Evolutionary conservation across 2,888 invertebrate species (phyloP).

Genomic region (Arrhopalites spinosus): DNA sequence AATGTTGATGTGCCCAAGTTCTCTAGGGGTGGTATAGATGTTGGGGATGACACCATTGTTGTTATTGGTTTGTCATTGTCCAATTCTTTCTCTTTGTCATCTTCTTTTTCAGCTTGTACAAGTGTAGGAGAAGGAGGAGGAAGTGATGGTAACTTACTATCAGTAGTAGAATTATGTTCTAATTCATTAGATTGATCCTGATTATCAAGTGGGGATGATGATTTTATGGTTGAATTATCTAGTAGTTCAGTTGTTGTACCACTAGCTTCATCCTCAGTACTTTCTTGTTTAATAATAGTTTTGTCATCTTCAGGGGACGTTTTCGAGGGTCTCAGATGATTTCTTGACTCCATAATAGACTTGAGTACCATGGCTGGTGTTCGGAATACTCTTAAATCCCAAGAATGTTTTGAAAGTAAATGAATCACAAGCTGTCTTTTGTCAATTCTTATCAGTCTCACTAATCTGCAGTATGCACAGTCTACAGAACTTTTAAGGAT

Average conservation of each 20-base stretch:
- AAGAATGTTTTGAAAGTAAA: slow-evolving; percentile 78
- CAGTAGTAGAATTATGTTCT: not conserved
- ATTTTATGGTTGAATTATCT: not conserved
- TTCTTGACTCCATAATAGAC: slow-evolving; percentile 8
- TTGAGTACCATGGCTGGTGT: slow-evolving; percentile 22
- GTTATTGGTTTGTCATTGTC: not conserved
- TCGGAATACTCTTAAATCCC: slow-evolving; percentile 40
- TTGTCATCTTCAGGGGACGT: not conserved
- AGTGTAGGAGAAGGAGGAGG: not conserved
- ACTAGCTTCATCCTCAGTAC: not conserved
- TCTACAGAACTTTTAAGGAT: slow-evolving; percentile 40
- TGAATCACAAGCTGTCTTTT: slow-evolving; percentile 79
- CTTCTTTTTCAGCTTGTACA: not conserved
- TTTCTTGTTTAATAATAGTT: not conserved
- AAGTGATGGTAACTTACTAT: not conserved
- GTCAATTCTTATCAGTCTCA: slow-evolving; percentile 81
- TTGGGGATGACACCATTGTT: not conserved
- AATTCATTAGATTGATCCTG: too few relatives aligned
- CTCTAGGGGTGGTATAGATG: not conserved
- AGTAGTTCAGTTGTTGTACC: not conserved
- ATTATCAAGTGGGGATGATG: too few relatives aligned
- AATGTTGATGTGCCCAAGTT: too few relatives aligned
- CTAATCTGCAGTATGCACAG: slow-evolving; percentile 88
- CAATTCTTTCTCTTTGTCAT: not conserved
- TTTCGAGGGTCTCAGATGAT: not conserved